Conservation (phyloP, 2,113 vertebrate genomes). For the Fulmarus glacialis region DNA sequence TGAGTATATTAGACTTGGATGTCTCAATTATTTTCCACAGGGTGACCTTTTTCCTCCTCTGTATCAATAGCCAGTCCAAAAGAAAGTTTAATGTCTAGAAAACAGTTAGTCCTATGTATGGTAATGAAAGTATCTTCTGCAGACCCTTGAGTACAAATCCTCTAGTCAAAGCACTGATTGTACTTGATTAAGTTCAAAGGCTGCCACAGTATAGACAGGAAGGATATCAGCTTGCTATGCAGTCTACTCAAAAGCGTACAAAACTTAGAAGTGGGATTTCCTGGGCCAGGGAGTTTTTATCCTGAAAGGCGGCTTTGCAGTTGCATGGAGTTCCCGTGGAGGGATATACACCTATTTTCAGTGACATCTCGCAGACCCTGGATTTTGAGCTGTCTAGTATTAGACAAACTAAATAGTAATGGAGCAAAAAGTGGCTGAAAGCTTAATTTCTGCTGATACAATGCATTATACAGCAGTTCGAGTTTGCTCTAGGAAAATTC, state of each 20-base stretch:
- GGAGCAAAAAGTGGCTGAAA: neutral
- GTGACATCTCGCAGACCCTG: neutral
- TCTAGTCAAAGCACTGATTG: neutral
- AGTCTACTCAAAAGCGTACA: neutral
- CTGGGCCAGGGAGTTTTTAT: neutral
- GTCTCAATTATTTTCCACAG: neutral
- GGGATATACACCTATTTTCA: neutral
- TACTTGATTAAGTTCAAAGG: neutral
- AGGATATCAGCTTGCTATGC: neutral
- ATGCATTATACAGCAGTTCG: neutral
- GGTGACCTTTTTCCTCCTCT: neutral
- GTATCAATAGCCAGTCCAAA: neutral
- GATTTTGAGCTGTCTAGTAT: neutral
- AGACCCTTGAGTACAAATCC: neutral
- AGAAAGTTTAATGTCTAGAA: neutral
- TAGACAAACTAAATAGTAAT: neutral
- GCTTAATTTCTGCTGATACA: neutral
- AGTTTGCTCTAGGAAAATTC: neutral
- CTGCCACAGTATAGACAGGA: neutral
- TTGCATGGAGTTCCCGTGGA: neutral
- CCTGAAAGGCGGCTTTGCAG: neutral
- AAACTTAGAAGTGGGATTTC: neutral
- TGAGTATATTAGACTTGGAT: neutral
- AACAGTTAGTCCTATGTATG: neutral
- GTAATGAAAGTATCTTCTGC: neutral